Evolutionary conservation across 30 jellyfish, hydroid and myxozoan species (phyloP).

Genomic region (Turritopsis rubra): DNA sequence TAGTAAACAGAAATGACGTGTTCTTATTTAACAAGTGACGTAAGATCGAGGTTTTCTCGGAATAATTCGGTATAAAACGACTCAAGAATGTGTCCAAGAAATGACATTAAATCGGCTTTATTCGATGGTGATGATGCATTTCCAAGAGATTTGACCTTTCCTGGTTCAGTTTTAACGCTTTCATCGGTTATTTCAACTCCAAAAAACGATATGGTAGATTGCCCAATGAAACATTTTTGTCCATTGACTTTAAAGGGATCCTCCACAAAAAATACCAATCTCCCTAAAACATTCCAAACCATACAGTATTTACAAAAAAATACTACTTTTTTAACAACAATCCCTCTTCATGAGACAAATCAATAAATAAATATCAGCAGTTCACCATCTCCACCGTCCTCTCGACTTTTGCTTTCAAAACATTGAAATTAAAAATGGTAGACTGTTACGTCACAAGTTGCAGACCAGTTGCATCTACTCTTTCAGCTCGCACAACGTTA

Average conservation of each 20-base stretch:
- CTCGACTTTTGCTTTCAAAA: too few species aligned
- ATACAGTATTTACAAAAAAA: too few species aligned
- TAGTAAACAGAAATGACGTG: background rate
- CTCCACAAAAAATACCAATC: too few species aligned
- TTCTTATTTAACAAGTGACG: background rate
- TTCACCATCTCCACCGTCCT: too few species aligned
- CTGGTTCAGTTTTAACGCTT: background rate
- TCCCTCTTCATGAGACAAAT: too few species aligned
- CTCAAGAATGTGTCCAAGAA: background rate
- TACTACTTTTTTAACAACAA: too few species aligned
- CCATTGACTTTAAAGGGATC: background rate
- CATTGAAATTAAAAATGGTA: too few species aligned
- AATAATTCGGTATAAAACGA: background rate
- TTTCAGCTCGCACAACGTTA: too few species aligned
- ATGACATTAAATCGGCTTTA: background rate
- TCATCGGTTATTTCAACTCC: background rate
- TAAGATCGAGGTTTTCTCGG: background rate
- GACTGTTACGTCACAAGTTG: too few species aligned
- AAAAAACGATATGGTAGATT: background rate
- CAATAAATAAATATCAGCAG: too few species aligned
- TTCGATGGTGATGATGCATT: background rate
- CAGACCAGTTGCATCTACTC: too few species aligned
- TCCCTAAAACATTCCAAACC: too few species aligned
- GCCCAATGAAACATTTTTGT: background rate
- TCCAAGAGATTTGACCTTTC: background rate